Base-by-base conservation (phyloP, 2,797 vertebrate species). In the Gephyroberyx darwinii region DNA sequence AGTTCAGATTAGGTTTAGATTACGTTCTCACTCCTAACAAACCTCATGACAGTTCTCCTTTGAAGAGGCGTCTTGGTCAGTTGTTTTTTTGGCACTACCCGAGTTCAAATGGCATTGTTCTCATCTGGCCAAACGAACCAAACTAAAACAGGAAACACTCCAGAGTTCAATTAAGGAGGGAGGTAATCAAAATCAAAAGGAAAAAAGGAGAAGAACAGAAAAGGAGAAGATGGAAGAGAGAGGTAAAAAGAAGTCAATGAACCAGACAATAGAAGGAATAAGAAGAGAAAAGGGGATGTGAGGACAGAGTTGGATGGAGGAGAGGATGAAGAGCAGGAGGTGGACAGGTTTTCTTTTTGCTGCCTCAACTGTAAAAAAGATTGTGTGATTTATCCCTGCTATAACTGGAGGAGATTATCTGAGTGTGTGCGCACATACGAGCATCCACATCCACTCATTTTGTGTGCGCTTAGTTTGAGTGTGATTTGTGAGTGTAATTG, bases 291-390 rank as follows among this genome's bases (percentile, higher is more conserved):
- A 20, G n/a, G 19, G n/a, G 48, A 20, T 3, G n/a, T 51, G 19
- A 51, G 48, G 19, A 51, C n/a, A 51, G 19, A 51, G 33, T 8
- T 35, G 33, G 33, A 35, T 35, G 14, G 45, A 51, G 19, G 19
- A 20, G 19, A 51, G 48, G 48, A 51, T 43, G 48, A 20, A 51
- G 48, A 51, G n/a, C 3, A 19, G 48, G n/a, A 19, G 48, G n/a
- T 17, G 16, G n/a, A 43, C 41, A 43, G 41, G 10, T 43, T 43
- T 26, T 51, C 8, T 20, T 20, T n/a, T 51, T 19, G 48, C 48
- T 51, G 48, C n/a, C 19, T 51, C 48, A 51, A 20, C 48, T 51
- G 48, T 51, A 19, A 51, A 20, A 51, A n/a, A 51, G 48, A 51
- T 51, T 51, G n/a, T 0, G 47, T 51, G 48, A 51, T n/a, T 50